These are phyloP conservation scores for Conomelus anceps DNA, from an alignment of 2,888 invertebrate species.

Conservation along the genomic window DNA sequence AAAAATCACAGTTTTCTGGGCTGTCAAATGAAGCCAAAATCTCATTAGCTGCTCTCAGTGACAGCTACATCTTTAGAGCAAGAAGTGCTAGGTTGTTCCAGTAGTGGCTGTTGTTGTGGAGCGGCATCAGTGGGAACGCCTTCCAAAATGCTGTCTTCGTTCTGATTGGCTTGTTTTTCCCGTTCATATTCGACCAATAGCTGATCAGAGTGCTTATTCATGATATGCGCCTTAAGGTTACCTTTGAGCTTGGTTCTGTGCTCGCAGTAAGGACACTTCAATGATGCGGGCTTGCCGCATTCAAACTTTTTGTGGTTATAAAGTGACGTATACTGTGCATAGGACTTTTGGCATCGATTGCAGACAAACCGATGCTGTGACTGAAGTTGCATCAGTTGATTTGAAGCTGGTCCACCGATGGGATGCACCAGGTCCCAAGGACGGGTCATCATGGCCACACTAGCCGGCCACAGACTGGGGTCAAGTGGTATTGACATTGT, in stretches of 20 bases:
- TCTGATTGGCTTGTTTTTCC: neutral
- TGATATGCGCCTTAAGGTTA: constrained; percentile 35
- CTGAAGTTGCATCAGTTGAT: neutral
- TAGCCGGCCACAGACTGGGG: neutral
- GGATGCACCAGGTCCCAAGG: neutral
- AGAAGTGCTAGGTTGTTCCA: neutral
- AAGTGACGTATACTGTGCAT: neutral
- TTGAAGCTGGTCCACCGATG: neutral
- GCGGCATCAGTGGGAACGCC: neutral
- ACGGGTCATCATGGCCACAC: neutral
- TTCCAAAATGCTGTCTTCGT: neutral
- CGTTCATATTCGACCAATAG: neutral
- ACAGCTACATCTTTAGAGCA: neutral
- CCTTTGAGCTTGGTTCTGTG: constrained; percentile 39
- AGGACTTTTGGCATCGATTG: neutral
- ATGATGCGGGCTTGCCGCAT: constrained; percentile 41
- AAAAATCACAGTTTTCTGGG: neutral
- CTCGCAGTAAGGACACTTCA: constrained; percentile 41
- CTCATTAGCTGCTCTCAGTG: neutral
- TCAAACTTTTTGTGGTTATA: constrained; percentile 33
- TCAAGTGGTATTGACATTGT: neutral
- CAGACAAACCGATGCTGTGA: neutral
- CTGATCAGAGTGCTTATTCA: constrained; percentile 29
- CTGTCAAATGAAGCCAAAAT: neutral
- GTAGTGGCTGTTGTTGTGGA: neutral